Conservation (phyloP, 92 coral and sea anemone species). For the Epizoanthus ramosus region DNA sequence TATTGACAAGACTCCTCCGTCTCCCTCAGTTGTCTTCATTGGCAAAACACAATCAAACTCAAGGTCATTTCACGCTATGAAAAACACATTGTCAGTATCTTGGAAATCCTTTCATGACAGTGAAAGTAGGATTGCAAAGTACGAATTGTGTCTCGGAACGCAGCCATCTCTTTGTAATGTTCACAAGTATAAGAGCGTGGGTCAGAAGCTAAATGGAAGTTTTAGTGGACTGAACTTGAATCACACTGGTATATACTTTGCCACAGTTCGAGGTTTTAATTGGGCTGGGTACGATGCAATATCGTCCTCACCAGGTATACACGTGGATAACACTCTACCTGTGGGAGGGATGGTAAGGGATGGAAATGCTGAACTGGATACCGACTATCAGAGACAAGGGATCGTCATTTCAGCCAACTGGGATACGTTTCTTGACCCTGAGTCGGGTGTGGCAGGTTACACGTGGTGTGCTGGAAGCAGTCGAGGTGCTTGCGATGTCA, state of each 20-base stretch:
- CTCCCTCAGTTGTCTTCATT: conserved; percentile 64
- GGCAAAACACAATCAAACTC: conserved; percentile 48
- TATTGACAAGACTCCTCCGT: conserved; percentile 52
- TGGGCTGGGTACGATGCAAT: conserved; percentile 67
- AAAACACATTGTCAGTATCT: conserved; percentile 52
- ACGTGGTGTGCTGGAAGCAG: conserved; percentile 81
- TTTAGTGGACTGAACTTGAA: conserved; percentile 62
- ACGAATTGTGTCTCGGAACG: conserved; percentile 74
- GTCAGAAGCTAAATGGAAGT: conserved; percentile 34
- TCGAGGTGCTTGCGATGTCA: conserved; percentile 73
- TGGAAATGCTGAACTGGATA: conserved; percentile 59
- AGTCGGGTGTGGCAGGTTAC: conserved; percentile 69
- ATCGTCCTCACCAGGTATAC: conserved; percentile 65
- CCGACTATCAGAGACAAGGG: conserved; percentile 58
- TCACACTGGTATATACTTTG: conserved; percentile 58
- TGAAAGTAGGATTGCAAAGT: conserved; percentile 59
- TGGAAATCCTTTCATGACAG: conserved; percentile 71
- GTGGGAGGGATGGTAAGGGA: conserved; percentile 57
- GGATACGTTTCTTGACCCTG: conserved; percentile 78
- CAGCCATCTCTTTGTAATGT: conserved; percentile 65
- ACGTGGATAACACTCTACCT: conserved; percentile 71
- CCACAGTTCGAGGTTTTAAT: conserved; percentile 67
- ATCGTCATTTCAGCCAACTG: conserved; percentile 73
- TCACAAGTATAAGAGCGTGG: conserved; percentile 42
- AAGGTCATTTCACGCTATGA: conserved; percentile 58